Percentiles rank a stretch among this genome's conserved stretches.
phyloP scores from a whole-genome alignment of 2,113 vertebrate genomes.

The Xenopus borealis region DNA sequence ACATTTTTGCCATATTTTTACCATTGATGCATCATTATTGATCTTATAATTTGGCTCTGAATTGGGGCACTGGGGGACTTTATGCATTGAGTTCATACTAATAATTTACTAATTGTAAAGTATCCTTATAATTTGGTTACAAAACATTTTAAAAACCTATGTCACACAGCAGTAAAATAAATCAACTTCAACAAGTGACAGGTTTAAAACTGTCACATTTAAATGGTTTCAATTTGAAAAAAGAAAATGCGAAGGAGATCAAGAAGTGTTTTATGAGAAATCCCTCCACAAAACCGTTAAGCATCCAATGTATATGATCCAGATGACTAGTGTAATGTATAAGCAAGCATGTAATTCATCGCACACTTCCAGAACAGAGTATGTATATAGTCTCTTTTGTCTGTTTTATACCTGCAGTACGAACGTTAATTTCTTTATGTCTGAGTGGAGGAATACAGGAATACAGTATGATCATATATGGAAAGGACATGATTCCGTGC shows the following conservation, averaged over 20 bases:
- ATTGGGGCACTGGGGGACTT: too few species aligned
- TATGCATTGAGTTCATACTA: too few species aligned
- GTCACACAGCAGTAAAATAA: too few species aligned
- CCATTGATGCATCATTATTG: too few species aligned
- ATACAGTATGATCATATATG: neutral
- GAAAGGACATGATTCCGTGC: neutral
- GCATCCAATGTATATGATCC: neutral
- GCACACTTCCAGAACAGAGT: neutral
- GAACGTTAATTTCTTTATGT: neutral
- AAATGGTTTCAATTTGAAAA: neutral
- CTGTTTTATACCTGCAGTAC: neutral
- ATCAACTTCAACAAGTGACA: too few species aligned
- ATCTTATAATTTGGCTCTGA: too few species aligned
- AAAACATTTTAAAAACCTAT: too few species aligned
- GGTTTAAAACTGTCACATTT: neutral
- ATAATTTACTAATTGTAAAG: too few species aligned
- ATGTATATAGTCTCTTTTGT: neutral
- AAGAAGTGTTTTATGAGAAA: neutral
- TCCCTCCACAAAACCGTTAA: neutral
- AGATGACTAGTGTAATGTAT: neutral
- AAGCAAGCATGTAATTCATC: neutral
- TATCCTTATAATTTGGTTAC: too few species aligned
- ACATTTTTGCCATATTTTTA: too few species aligned
- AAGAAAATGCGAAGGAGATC: neutral
- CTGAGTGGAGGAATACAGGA: neutral